These are phyloP conservation scores for Trachelus stipa DNA, from an alignment of 2,888 invertebrate species.

Conservation along the genomic window DNA sequence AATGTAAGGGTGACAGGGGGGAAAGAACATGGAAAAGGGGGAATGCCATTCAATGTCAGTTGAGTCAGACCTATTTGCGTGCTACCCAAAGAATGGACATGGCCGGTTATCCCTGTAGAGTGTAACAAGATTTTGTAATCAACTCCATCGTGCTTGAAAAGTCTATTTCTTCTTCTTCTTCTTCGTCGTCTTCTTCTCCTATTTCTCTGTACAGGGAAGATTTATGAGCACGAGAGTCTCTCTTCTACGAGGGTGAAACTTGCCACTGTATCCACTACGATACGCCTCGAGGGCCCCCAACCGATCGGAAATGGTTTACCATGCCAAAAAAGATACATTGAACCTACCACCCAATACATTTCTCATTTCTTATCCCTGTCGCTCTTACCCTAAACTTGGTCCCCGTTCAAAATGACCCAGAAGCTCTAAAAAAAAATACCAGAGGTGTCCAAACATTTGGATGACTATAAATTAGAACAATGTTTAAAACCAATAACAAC, in stretches of 20 bases:
- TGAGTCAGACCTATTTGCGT: too few relatives aligned
- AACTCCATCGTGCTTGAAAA: conserved; percentile 7
- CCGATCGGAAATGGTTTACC: conserved; percentile 39
- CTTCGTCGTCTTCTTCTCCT: background rate
- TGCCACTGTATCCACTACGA: conserved; percentile 34
- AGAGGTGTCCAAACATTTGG: too few relatives aligned
- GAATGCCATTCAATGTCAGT: background rate
- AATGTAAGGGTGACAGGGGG: background rate
- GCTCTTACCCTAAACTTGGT: too few relatives aligned
- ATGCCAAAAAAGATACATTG: too few relatives aligned
- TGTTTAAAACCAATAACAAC: too few relatives aligned
- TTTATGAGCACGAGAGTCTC: conserved; percentile 18
- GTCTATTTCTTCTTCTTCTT: too few relatives aligned
- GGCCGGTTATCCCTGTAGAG: conserved; percentile 12
- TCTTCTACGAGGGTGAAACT: too few relatives aligned
- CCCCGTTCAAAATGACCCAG: too few relatives aligned
- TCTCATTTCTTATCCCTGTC: too few relatives aligned
- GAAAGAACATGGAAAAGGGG: background rate
- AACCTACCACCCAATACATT: too few relatives aligned
- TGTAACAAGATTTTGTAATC: conserved; percentile 28
- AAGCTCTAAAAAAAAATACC: too few relatives aligned
- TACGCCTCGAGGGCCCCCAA: conserved; percentile 43
- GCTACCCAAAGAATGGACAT: background rate
- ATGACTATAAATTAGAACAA: too few relatives aligned
- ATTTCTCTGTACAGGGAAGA: conserved; percentile 13